Evolutionary conservation across 2,113 vertebrate species (phyloP).

Genomic region (Glaucidium brasilianum): DNA sequence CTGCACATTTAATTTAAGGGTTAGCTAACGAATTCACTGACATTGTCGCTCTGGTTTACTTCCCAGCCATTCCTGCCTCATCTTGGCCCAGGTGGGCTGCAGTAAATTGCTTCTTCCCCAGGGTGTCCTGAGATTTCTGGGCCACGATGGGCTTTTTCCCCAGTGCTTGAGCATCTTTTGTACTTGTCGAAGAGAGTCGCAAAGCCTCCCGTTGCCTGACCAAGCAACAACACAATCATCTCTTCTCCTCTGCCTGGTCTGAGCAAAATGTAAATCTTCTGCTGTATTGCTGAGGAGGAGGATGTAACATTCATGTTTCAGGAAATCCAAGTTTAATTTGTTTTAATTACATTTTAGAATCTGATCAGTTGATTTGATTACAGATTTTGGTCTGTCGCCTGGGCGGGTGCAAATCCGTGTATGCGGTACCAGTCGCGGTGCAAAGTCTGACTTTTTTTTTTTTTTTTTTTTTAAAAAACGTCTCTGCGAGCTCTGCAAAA

Average conservation of each 20-base stretch:
- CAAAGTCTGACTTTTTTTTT: not conserved
- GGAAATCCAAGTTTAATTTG: not conserved
- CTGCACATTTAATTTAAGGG: slow-evolving; percentile 33
- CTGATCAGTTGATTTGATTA: not conserved
- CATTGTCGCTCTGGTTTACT: not conserved
- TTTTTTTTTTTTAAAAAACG: not conserved
- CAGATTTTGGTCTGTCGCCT: not conserved
- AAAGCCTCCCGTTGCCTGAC: not conserved
- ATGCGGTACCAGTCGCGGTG: accelerated
- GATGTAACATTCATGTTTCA: not conserved
- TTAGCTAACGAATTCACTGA: slow-evolving; percentile 1
- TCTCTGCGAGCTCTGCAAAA: not conserved
- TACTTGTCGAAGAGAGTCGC: not conserved
- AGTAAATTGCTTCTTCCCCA: not conserved
- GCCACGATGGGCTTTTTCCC: not conserved
- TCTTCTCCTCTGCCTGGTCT: not conserved
- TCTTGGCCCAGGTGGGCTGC: not conserved
- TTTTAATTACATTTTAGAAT: not conserved
- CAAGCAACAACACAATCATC: accelerated
- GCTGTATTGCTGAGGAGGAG: not conserved
- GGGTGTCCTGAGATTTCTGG: not conserved
- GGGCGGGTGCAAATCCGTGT: not conserved
- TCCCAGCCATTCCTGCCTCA: not conserved
- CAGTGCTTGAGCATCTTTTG: not conserved
- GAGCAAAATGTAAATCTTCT: not conserved